Conservation (phyloP, 2,113 vertebrate species). For the Eclectus roratus region DNA sequence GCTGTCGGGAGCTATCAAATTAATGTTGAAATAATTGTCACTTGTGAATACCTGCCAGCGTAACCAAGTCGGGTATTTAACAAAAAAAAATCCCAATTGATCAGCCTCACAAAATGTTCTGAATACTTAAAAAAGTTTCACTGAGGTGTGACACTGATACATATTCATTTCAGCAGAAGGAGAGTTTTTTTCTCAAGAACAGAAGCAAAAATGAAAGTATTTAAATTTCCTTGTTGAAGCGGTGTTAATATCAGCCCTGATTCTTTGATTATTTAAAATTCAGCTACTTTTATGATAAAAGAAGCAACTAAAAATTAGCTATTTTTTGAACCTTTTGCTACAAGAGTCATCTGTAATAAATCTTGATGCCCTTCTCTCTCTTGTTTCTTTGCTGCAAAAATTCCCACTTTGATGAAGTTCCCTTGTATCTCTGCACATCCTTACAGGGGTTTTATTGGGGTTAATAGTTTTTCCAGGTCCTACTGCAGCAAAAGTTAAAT, state of each 20-base stretch:
- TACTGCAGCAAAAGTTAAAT: not conserved
- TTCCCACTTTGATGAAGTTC: not conserved
- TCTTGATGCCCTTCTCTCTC: not conserved
- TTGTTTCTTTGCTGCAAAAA: slow-evolving; percentile 25
- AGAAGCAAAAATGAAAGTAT: slow-evolving; percentile 13
- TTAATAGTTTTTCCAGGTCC: slow-evolving; percentile 37
- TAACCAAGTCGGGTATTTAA: slow-evolving; percentile 52
- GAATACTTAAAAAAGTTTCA: slow-evolving; percentile 70
- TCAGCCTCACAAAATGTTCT: slow-evolving; percentile 68
- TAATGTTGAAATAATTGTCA: slow-evolving; percentile 71
- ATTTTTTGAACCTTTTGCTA: slow-evolving; percentile 23
- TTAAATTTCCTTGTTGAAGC: not conserved
- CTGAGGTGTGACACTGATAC: slow-evolving; percentile 38
- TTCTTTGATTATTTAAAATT: slow-evolving; percentile 12
- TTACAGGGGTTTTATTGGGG: slow-evolving; percentile 35
- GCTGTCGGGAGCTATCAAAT: slow-evolving; percentile 66
- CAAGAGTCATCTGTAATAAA: slow-evolving; percentile 20
- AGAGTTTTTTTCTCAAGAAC: not conserved
- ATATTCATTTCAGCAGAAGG: slow-evolving; percentile 56
- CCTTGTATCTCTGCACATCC: slow-evolving; percentile 18
- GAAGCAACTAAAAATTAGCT: slow-evolving; percentile 51
- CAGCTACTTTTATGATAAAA: not conserved
- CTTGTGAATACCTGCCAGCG: slow-evolving; percentile 72
- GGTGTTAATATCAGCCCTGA: not conserved
- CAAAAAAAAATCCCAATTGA: slow-evolving; percentile 64